These are phyloP conservation scores for Chauna torquata DNA, from an alignment of 2,113 vertebrate genomes.

Conservation along the genomic window DNA sequence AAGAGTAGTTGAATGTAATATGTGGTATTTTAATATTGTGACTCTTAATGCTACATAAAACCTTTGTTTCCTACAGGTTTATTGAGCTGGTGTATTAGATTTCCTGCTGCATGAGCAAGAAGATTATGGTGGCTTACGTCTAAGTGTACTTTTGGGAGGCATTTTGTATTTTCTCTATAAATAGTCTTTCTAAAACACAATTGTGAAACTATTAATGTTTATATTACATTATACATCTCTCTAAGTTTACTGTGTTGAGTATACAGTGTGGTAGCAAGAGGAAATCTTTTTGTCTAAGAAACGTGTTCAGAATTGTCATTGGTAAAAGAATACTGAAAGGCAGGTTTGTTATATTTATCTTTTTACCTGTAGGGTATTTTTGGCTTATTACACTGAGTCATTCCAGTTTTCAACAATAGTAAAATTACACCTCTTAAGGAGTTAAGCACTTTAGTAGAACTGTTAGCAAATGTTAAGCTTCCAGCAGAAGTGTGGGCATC, in stretches of 20 bases:
- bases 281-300: slow-evolving; percentile 68
- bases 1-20: slow-evolving; percentile 78
- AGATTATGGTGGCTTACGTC: slow-evolving; percentile 97
- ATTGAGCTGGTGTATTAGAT: slow-evolving; percentile 94
- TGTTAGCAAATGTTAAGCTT: neutral
- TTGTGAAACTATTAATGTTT: slow-evolving; percentile 84
- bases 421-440: neutral
- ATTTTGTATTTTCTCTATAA: slow-evolving; percentile 87
- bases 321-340: slow-evolving; percentile 52
- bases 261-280: slow-evolving; percentile 59
- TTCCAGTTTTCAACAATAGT: neutral
- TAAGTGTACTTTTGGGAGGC: slow-evolving; percentile 92
- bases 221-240: slow-evolving; percentile 80
- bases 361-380: slow-evolving; percentile 50
- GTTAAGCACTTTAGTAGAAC: slow-evolving; percentile 13
- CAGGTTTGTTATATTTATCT: slow-evolving; percentile 56
- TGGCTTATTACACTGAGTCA: slow-evolving; percentile 20
- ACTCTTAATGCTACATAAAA: slow-evolving; percentile 87
- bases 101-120: slow-evolving; percentile 97
- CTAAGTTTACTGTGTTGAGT: slow-evolving; percentile 72
- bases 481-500: neutral
- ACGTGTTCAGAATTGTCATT: slow-evolving; percentile 59
- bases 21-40: slow-evolving; percentile 81
- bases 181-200: slow-evolving; percentile 84
- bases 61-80: slow-evolving; percentile 91